These are phyloP conservation scores for Serranus cabrilla DNA, from an alignment of 2,797 vertebrate genomes.

Conservation along the genomic window DNA sequence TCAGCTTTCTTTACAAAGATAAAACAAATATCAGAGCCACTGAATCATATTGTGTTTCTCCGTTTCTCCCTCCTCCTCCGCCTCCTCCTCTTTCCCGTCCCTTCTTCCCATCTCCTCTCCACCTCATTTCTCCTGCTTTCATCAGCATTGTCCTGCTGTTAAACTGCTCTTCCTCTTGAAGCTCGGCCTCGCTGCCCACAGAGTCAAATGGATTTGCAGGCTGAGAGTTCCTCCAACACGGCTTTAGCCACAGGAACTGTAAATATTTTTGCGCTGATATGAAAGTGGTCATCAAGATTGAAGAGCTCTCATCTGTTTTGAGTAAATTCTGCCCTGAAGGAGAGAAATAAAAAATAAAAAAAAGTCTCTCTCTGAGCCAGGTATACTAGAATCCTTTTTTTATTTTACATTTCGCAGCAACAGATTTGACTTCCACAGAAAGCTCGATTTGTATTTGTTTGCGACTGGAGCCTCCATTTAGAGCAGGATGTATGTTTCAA, in stretches of 20 bases:
- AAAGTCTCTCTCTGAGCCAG: not conserved
- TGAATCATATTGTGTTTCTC: constrained; percentile 42
- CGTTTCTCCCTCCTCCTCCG: constrained; percentile 1
- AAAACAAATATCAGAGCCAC: constrained; percentile 8
- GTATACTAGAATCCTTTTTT: not conserved
- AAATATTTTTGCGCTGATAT: constrained; percentile 20
- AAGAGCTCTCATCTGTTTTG: constrained; percentile 21
- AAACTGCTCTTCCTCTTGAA: constrained; percentile 5
- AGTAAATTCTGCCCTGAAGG: constrained; percentile 4
- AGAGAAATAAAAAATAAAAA: not conserved
- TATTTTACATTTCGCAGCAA: not conserved
- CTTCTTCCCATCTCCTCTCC: not conserved
- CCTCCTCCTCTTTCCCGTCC: constrained; percentile 11
- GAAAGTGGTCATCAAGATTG: constrained; percentile 1
- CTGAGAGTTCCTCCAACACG: not conserved
- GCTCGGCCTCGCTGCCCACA: not conserved
- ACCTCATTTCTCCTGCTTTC: constrained; percentile 22
- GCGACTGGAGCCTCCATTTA: constrained; percentile 50
- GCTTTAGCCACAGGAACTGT: not conserved
- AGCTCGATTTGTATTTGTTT: constrained; percentile 43
- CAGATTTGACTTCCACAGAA: constrained; percentile 1
- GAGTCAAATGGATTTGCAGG: constrained; percentile 7
- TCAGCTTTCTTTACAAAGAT: not conserved
- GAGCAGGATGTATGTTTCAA: constrained; percentile 82
- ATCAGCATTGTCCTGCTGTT: constrained; percentile 17